These are phyloP conservation scores for Sphenopsis melanotis DNA, from an alignment of 2,797 vertebrate genomes.

Conservation along the genomic window DNA sequence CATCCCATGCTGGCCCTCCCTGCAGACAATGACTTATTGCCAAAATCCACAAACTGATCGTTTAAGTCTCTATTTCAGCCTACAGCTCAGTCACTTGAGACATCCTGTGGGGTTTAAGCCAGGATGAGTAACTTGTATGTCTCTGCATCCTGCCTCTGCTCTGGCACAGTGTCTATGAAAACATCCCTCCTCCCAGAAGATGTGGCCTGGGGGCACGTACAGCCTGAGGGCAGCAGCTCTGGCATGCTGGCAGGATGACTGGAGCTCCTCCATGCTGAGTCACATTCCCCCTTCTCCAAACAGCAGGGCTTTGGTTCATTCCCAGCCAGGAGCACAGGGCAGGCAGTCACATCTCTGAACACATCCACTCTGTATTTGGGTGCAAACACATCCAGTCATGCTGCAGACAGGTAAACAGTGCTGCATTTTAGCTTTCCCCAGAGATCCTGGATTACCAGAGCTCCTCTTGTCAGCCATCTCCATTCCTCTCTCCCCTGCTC, in stretches of 20 bases:
- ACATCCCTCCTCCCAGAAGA: not conserved
- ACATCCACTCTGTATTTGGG: not conserved
- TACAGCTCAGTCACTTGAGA: constrained; percentile 6
- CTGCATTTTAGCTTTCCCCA: not conserved
- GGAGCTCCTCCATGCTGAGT: not conserved
- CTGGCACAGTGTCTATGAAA: not conserved
- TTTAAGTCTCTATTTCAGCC: constrained; percentile 1
- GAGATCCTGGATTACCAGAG: not conserved
- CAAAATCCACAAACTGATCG: not conserved
- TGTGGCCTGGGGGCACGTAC: not conserved
- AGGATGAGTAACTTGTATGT: constrained; percentile 4
- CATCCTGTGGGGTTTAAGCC: constrained; percentile 16
- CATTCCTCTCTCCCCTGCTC: not conserved
- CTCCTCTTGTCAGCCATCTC: not conserved
- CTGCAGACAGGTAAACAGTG: not conserved
- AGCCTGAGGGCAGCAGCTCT: not conserved
- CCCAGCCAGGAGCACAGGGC: not conserved
- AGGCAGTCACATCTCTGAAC: not conserved
- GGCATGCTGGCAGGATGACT: not conserved
- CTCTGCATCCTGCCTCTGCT: constrained; percentile 39
- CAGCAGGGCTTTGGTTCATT: not conserved
- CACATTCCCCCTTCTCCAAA: not conserved
- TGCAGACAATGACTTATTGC: not conserved
- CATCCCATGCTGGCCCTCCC: not conserved
- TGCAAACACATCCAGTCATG: not conserved